Percentiles rank a stretch among this genome's conserved stretches.
Evolutionary conservation across 2,113 vertebrate species (phyloP).

Genomic region (Hypomesus transpacificus): DNA sequence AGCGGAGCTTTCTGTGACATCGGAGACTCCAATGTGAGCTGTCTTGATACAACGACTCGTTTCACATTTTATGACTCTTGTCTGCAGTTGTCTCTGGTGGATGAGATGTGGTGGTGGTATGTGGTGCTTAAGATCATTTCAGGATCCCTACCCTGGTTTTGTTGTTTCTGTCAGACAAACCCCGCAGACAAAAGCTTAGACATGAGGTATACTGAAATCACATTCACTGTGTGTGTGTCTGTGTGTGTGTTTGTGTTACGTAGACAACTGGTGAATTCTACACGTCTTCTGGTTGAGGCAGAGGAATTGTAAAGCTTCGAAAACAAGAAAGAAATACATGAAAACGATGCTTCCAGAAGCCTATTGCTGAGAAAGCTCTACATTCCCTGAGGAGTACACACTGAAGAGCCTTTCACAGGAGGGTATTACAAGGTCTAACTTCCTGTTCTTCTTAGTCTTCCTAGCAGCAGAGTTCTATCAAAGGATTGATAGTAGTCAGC

Average conservation of each 20-base stretch:
- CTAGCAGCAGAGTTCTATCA: no score
- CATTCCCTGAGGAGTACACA: conserved; percentile 2
- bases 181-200: conserved; percentile 46
- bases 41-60: no score
- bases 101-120: no score
- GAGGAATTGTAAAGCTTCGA: conserved; percentile 25
- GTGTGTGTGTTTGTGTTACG: conserved; percentile 37
- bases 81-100: no score
- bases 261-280: no score
- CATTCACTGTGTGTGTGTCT: conserved; percentile 19
- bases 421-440: not conserved
- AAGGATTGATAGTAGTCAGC: not conserved
- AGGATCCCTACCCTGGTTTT: conserved; percentile 36
- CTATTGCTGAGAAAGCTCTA: conserved; percentile 29
- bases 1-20: no score
- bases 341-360: conserved; percentile 17
- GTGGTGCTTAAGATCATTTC: conserved; percentile 10
- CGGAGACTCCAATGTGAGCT: no score
- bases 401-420: conserved; percentile 12
- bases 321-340: conserved; percentile 24
- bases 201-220: conserved; percentile 30
- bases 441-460: no score
- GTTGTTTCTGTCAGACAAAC: conserved; percentile 44
- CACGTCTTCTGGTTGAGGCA: conserved; percentile 23
- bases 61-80: no score